A percentile compares a stretch with the other conserved stretches of the same genome.
Evolutionary conservation across 2,797 vertebrate genomes (phyloP).

Genomic region (Crenuchus spilurus): DNA sequence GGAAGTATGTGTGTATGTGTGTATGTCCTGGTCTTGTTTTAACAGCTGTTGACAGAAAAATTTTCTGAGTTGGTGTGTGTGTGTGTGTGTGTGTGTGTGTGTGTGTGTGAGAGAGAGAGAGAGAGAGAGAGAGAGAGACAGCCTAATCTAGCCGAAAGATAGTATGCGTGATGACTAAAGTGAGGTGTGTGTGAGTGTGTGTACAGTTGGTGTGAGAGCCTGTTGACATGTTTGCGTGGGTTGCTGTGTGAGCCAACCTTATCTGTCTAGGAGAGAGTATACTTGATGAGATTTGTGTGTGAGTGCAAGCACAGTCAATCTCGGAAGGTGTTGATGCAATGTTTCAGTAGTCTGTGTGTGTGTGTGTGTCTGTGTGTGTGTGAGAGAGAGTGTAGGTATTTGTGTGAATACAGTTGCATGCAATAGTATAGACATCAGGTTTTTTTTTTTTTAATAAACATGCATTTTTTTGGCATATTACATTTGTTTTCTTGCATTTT

Average conservation of each 20-base stretch:
- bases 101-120: too few relatives aligned
- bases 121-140: too few relatives aligned
- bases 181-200: conserved; percentile 6
- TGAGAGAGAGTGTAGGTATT: conserved; percentile 1
- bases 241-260: conserved; percentile 16
- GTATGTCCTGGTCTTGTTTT: conserved; percentile 1
- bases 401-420: too few relatives aligned
- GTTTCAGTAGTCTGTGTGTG: background rate
- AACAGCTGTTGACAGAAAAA: background rate
- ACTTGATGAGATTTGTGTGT: conserved; percentile 24
- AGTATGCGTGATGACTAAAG: background rate
- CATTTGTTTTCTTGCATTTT: too few relatives aligned
- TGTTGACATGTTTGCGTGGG: conserved; percentile 42
- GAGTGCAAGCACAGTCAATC: conserved; percentile 21
- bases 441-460: too few relatives aligned
- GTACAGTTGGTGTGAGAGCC: conserved; percentile 17
- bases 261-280: conserved; percentile 18
- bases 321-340: background rate
- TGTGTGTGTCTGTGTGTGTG: too few relatives aligned
- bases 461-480: too few relatives aligned
- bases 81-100: conserved; percentile 19
- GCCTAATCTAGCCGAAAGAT: background rate
- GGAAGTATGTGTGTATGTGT: background rate
- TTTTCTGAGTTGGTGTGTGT: conserved; percentile 16
- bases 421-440: too few relatives aligned